phyloP scores from a whole-genome alignment of 2,113 vertebrate genomes.

The Maccullochella peelii region DNA sequence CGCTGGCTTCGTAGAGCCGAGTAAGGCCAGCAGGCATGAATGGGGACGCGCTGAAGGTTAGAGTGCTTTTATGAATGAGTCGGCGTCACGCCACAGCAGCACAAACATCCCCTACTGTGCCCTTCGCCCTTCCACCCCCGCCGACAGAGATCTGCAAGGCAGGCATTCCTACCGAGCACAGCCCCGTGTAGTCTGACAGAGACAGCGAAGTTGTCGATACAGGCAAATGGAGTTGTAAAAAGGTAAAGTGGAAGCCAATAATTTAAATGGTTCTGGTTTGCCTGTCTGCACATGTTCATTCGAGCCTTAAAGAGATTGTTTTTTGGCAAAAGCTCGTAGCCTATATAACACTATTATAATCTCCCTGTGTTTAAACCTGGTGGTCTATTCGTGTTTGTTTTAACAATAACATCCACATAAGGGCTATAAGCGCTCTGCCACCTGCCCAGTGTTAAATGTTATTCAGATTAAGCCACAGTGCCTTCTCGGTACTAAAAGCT shows the following conservation, averaged over 20 bases:
- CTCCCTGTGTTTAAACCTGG: neutral
- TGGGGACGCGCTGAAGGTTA: slow-evolving; percentile 84
- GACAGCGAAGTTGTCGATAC: neutral
- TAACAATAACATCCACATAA: neutral
- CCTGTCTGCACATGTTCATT: slow-evolving; percentile 8
- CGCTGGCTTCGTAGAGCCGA: neutral
- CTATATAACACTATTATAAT: neutral
- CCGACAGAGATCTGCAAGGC: slow-evolving; percentile 38
- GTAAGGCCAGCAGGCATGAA: slow-evolving; percentile 77
- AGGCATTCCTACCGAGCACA: slow-evolving; percentile 50
- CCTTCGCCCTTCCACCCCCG: slow-evolving; percentile 72
- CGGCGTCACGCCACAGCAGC: slow-evolving; percentile 88
- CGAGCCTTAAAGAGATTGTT: neutral
- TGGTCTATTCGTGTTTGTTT: slow-evolving; percentile 16
- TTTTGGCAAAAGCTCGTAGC: neutral
- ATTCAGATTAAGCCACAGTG: neutral
- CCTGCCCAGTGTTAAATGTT: neutral
- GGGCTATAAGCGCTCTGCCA: neutral
- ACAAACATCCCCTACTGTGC: slow-evolving; percentile 71
- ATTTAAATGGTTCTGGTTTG: slow-evolving; percentile 12
- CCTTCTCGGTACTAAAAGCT: neutral
- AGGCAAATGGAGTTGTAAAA: slow-evolving; percentile 5
- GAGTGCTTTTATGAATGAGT: slow-evolving; percentile 87
- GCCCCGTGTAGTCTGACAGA: slow-evolving; percentile 37
- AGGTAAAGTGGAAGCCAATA: neutral